Evolutionary conservation across 2,888 invertebrate species (phyloP).

Genomic region (Scaeva pyrastri): DNA sequence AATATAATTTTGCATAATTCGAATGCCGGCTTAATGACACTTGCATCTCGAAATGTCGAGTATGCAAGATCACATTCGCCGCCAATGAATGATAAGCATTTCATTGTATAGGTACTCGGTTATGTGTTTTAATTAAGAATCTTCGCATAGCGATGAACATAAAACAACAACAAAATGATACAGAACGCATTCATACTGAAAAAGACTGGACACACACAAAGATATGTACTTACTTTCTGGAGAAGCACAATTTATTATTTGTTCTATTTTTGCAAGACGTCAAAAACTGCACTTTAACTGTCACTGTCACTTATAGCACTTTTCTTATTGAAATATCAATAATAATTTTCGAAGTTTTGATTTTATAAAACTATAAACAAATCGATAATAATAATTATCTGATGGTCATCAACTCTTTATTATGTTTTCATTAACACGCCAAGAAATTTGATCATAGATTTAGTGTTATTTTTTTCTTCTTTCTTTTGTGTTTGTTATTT

Average conservation of each 20-base stretch:
- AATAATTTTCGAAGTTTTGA: not conserved
- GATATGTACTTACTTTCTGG: constrained; percentile 14
- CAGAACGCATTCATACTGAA: constrained; percentile 41
- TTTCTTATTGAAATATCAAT: constrained; percentile 24
- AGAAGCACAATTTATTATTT: constrained; percentile 23
- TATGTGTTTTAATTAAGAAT: constrained; percentile 12
- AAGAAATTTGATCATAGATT: constrained; percentile 26
- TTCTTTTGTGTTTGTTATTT: constrained; percentile 30
- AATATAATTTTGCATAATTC: not conserved
- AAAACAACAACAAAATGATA: not conserved
- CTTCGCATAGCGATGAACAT: not conserved
- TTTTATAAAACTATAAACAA: constrained; percentile 54
- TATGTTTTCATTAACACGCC: constrained; percentile 45
- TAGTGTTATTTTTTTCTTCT: constrained; percentile 15
- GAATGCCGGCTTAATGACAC: constrained; percentile 40
- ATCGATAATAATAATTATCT: too few species aligned
- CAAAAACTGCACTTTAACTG: constrained; percentile 31
- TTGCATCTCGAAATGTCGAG: too few species aligned
- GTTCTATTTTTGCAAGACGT: constrained; percentile 41
- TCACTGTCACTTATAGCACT: constrained; percentile 37
- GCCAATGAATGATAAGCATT: constrained; percentile 33
- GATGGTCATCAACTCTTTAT: not conserved
- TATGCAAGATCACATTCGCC: not conserved
- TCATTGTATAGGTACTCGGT: constrained; percentile 8
- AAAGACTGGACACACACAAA: constrained; percentile 16